These are phyloP conservation scores for Poicephalus meyeri DNA, from an alignment of 2,113 vertebrate genomes.

Conservation along the genomic window DNA sequence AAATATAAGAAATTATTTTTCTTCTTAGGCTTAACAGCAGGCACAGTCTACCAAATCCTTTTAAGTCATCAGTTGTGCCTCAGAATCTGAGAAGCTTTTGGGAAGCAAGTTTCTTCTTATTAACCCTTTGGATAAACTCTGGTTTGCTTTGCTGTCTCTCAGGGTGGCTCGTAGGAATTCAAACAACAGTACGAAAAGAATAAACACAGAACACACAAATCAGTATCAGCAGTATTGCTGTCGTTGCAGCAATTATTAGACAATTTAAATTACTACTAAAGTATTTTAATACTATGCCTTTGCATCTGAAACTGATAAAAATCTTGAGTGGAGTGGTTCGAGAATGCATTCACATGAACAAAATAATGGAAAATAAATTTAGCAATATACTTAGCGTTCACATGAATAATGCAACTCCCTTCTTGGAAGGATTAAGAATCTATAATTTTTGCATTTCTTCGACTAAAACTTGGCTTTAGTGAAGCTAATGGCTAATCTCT, in stretches of 20 bases:
- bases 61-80: background rate
- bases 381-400: conserved; percentile 62
- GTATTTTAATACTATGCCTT: conserved; percentile 7
- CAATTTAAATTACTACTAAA: background rate
- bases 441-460: conserved; percentile 50
- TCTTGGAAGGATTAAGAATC: conserved; percentile 53
- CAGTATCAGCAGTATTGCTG: background rate
- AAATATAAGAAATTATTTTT: conserved; percentile 48
- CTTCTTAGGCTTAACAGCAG: conserved; percentile 9
- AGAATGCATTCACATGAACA: conserved; percentile 46
- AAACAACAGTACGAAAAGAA: background rate
- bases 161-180: background rate
- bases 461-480: conserved; percentile 53
- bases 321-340: conserved; percentile 22
- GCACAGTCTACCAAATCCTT: conserved; percentile 2
- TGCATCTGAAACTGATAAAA: conserved; percentile 55
- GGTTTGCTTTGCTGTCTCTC: background rate
- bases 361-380: conserved; percentile 70
- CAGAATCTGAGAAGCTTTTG: background rate
- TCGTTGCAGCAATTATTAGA: background rate
- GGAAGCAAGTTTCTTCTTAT: background rate
- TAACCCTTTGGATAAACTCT: background rate
- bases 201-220: background rate
- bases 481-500: conserved; percentile 7
- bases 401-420: conserved; percentile 61